These are phyloP conservation scores for Motacilla alba DNA, from an alignment of 2,113 vertebrate species.

Conservation along the genomic window DNA sequence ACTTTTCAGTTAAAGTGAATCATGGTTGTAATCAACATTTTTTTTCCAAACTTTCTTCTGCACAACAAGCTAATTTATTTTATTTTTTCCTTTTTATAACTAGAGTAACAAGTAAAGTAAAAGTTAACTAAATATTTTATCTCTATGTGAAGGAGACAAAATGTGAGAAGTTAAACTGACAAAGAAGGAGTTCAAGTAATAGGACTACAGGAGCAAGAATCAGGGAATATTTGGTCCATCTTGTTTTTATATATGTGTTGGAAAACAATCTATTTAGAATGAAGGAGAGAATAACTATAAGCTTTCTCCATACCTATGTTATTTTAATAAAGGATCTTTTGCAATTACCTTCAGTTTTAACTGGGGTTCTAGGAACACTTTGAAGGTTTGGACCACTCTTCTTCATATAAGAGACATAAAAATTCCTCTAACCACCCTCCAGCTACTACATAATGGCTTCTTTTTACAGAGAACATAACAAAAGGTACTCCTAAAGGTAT, in stretches of 20 bases:
- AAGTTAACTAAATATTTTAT: neutral
- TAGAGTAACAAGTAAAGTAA: neutral
- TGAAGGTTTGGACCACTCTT: neutral
- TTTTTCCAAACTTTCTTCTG: neutral
- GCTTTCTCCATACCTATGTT: neutral
- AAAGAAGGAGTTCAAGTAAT: neutral
- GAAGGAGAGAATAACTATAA: neutral
- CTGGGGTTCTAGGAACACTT: neutral
- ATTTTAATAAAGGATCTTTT: neutral
- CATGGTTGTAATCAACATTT: neutral
- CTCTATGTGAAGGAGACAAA: neutral
- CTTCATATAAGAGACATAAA: neutral
- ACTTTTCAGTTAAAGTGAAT: neutral
- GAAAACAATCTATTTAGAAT: neutral
- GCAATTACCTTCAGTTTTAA: neutral
- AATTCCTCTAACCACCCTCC: neutral
- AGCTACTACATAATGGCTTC: neutral
- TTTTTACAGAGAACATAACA: neutral
- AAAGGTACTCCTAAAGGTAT: neutral
- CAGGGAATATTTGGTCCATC: neutral
- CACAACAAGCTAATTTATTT: rapidly evolving
- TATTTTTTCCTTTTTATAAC: neutral
- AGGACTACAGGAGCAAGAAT: neutral
- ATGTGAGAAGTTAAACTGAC: neutral
- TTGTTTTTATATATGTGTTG: neutral